A percentile compares a stretch with the other conserved stretches of the same genome.
These are phyloP conservation scores for Eretmochelys imbricata DNA, from an alignment of 2,113 vertebrate genomes.

Conservation along the genomic window DNA sequence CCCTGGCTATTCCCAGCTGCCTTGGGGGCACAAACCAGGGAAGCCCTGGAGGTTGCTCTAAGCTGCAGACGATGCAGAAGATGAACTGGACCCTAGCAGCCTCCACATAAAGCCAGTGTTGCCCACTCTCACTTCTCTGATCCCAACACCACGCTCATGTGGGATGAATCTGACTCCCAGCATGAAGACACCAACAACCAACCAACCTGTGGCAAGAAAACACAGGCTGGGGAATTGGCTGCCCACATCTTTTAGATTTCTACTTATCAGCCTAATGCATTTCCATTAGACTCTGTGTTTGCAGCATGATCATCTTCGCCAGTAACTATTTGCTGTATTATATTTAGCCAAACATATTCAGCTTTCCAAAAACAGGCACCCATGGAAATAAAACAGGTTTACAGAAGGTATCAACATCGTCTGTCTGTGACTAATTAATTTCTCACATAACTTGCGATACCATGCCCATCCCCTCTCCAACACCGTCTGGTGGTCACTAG, in stretches of 20 bases:
- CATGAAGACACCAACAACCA: background rate
- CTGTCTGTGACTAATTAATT: conserved; percentile 61
- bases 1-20: background rate
- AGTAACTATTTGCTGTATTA: conserved; percentile 5
- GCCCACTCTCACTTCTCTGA: background rate
- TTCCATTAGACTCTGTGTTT: accelerated
- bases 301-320: background rate
- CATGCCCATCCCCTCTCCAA: background rate
- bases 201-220: background rate
- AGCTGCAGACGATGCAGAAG: background rate
- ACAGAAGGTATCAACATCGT: conserved; percentile 50
- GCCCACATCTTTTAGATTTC: background rate
- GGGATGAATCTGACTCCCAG: background rate
- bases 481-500: background rate
- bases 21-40: background rate
- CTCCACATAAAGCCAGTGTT: background rate
- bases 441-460: conserved; percentile 14
- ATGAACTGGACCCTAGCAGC: background rate
- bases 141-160: too few species aligned
- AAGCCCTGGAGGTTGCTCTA: accelerated
- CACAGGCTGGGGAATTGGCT: background rate
- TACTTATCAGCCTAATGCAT: background rate
- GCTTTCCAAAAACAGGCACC: conserved; percentile 54
- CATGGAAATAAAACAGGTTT: conserved; percentile 51
- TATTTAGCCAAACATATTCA: conserved; percentile 27